phyloP scores from a whole-genome alignment of 2,888 invertebrate genomes.

The Portevinia maculata region DNA sequence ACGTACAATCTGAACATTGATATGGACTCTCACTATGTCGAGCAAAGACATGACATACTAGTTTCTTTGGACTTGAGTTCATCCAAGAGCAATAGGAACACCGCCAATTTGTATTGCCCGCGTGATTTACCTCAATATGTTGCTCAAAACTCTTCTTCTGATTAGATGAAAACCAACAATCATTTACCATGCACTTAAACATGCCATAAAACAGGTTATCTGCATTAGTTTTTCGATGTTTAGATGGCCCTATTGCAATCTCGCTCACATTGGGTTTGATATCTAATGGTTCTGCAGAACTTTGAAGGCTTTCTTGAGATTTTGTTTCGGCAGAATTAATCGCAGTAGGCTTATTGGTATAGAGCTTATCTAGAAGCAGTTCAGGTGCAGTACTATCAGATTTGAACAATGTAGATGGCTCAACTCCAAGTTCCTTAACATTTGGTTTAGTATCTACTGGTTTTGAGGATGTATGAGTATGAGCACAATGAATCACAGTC shows the following conservation, averaged over 20 bases:
- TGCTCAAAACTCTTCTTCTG: constrained; percentile 52
- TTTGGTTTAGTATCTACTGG: constrained; percentile 27
- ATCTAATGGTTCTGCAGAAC: background rate
- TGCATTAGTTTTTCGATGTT: constrained; percentile 57
- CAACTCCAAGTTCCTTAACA: constrained; percentile 13
- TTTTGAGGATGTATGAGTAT: constrained; percentile 27
- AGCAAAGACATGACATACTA: constrained; percentile 39
- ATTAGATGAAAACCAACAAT: constrained; percentile 76
- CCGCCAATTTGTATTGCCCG: background rate
- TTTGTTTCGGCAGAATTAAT: too few species aligned
- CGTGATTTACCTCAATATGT: constrained; percentile 58
- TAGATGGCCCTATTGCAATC: background rate
- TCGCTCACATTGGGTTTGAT: background rate
- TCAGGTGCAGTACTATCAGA: too few species aligned
- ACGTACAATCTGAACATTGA: constrained; percentile 58
- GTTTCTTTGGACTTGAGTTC: constrained; percentile 3
- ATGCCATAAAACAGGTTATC: constrained; percentile 75
- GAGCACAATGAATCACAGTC: constrained; percentile 45
- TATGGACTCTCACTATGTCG: constrained; percentile 39
- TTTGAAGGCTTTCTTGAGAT: too few species aligned
- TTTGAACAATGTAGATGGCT: background rate
- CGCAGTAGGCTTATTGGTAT: too few species aligned
- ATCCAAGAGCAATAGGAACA: constrained; percentile 46
- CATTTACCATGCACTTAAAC: constrained; percentile 75
- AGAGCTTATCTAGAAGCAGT: too few species aligned